Percentiles rank a stretch among this genome's conserved stretches.
Evolutionary conservation across 2,888 invertebrate species (phyloP).

Genomic region (Acanthosepion pharaonis): DNA sequence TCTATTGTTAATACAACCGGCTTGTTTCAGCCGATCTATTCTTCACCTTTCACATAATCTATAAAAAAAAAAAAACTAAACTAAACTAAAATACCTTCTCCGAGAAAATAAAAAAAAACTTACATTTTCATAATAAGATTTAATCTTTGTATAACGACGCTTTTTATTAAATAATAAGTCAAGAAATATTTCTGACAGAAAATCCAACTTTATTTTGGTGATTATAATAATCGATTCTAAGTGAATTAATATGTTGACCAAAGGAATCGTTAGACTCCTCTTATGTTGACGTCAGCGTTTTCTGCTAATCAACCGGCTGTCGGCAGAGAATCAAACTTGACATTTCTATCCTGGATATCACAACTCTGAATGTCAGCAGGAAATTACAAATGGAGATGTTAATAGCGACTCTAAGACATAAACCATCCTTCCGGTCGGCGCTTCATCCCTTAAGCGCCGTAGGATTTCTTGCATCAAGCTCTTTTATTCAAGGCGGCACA

Average conservation of each 20-base stretch:
- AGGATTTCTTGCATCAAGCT: background rate
- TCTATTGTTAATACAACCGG: too few species aligned
- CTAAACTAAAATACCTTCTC: too few species aligned
- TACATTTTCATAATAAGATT: too few species aligned
- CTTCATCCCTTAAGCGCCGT: background rate
- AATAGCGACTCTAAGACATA: constrained; percentile 2
- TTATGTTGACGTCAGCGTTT: background rate
- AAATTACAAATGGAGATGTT: background rate
- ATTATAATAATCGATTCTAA: background rate
- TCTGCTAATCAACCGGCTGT: background rate
- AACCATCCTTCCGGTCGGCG: constrained; percentile 20
- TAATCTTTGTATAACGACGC: too few species aligned
- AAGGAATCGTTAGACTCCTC: background rate
- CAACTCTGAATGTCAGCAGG: background rate
- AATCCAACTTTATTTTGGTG: background rate
- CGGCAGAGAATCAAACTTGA: background rate
- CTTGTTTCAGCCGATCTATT: too few species aligned
- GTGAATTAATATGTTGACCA: background rate
- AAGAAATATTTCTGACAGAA: too few species aligned
- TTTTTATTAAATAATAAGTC: too few species aligned
- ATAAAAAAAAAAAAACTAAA: too few species aligned
- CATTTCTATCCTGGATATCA: background rate
- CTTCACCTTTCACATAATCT: too few species aligned
- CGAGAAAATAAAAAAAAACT: too few species aligned
- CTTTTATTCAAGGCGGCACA: background rate